phyloP scores from a whole-genome alignment of 2,113 vertebrate genomes.

The Amblyornis subalaris region DNA sequence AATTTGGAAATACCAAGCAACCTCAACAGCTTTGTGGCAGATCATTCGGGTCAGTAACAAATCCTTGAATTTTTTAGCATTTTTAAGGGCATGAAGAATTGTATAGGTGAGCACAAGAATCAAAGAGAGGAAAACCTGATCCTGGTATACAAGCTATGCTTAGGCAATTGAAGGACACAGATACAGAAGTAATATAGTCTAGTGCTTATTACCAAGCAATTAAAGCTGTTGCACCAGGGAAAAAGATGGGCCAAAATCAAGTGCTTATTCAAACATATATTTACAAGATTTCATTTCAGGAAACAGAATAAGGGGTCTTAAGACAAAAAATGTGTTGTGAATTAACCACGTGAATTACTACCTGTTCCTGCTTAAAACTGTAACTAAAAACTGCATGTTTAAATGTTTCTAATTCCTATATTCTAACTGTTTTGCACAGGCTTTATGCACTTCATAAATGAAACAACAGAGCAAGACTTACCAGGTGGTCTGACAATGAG shows the following conservation, averaged over 20 bases:
- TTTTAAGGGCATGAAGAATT: background rate
- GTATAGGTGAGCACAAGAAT: background rate
- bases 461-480: constrained; percentile 63
- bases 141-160: background rate
- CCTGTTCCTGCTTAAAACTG: background rate
- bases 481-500: constrained; percentile 92
- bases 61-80: background rate
- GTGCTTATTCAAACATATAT: background rate
- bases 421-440: background rate
- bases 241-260: background rate
- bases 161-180: background rate
- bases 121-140: background rate
- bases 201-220: background rate
- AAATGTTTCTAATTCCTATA: background rate
- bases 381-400: background rate
- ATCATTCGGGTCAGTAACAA: background rate
- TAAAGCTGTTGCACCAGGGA: background rate
- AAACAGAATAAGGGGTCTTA: background rate
- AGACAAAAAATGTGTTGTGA: background rate
- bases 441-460: background rate
- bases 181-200: background rate
- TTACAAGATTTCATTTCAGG: background rate
- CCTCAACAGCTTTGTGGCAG: background rate
- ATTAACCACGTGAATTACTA: background rate
- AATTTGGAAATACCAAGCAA: background rate